Percentiles rank a stretch among this genome's conserved stretches.
phyloP scores from a whole-genome alignment of 2,888 invertebrate genomes.

The Meteorus colon region DNA sequence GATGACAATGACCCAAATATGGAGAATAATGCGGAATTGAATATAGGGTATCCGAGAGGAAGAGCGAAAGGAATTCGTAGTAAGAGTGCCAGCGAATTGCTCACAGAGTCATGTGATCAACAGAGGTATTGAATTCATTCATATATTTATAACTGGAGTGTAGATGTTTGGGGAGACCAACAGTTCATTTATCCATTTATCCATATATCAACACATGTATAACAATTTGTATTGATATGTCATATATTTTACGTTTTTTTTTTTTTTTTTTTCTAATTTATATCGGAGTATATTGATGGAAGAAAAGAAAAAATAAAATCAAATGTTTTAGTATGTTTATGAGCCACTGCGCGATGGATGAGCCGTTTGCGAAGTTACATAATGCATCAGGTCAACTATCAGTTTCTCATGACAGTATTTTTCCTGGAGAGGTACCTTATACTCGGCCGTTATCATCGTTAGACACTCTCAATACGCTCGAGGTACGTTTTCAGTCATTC shows the following conservation, averaged over 20 bases:
- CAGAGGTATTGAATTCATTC: constrained; percentile 58
- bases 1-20: constrained; percentile 60
- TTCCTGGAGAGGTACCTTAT: constrained; percentile 81
- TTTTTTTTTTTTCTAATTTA: background rate
- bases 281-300: background rate
- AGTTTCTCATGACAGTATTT: constrained; percentile 93
- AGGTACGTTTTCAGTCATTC: constrained; percentile 59
- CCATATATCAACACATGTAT: background rate
- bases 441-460: constrained; percentile 69
- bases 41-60: constrained; percentile 74
- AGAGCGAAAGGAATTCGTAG: constrained; percentile 74
- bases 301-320: constrained; percentile 23
- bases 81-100: constrained; percentile 80
- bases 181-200: too few relatives aligned
- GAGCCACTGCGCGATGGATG: constrained; percentile 63
- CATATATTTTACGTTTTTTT: background rate
- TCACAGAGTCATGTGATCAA: constrained; percentile 74
- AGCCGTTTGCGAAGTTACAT: constrained; percentile 66
- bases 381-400: constrained; percentile 79
- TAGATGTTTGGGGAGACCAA: background rate
- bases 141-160: background rate
- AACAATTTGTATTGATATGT: background rate
- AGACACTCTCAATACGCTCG: constrained; percentile 66
- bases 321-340: constrained; percentile 63
- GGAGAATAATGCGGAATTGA: constrained; percentile 72